Percentiles rank a stretch among this genome's conserved stretches.
phyloP scores from a whole-genome alignment of 2,113 vertebrate genomes.

The Toxostoma redivivum region DNA sequence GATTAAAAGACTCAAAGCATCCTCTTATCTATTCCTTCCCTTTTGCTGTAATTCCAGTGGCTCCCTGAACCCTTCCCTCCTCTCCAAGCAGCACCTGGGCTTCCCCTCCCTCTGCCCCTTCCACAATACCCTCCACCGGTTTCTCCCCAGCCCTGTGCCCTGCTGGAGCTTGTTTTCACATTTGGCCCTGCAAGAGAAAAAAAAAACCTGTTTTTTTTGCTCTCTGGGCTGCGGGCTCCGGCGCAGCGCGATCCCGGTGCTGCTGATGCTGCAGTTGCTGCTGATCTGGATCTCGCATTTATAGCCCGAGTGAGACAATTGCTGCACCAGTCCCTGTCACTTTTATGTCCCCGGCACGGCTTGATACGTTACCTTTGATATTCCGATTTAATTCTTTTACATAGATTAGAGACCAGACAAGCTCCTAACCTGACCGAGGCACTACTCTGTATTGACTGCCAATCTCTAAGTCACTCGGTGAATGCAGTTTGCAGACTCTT shows the following conservation, averaged over 20 bases:
- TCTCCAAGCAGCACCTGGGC: not conserved
- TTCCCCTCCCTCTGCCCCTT: not conserved
- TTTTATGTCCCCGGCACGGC: not conserved
- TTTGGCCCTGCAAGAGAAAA: not conserved
- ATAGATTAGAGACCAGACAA: constrained; percentile 55
- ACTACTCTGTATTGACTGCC: not conserved
- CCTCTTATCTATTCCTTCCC: not conserved
- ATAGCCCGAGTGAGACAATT: not conserved
- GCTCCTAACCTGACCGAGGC: constrained; percentile 30
- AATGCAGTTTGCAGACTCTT: constrained; percentile 27
- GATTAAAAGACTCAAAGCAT: not conserved
- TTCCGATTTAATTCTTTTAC: constrained; percentile 40
- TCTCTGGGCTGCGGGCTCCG: not conserved
- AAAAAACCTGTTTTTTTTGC: not conserved
- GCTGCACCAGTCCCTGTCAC: not conserved
- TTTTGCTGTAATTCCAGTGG: not conserved
- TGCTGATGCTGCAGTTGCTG: constrained; percentile 34
- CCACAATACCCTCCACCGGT: accelerated
- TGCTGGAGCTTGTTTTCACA: not conserved
- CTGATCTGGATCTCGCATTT: constrained; percentile 14
- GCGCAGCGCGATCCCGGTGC: not conserved
- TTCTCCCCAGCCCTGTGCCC: not conserved
- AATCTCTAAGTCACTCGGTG: not conserved
- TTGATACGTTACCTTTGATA: constrained; percentile 54
- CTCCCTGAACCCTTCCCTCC: not conserved